phyloP scores from a whole-genome alignment of 2,797 vertebrate genomes.

The Microcaecilia unicolor region DNA sequence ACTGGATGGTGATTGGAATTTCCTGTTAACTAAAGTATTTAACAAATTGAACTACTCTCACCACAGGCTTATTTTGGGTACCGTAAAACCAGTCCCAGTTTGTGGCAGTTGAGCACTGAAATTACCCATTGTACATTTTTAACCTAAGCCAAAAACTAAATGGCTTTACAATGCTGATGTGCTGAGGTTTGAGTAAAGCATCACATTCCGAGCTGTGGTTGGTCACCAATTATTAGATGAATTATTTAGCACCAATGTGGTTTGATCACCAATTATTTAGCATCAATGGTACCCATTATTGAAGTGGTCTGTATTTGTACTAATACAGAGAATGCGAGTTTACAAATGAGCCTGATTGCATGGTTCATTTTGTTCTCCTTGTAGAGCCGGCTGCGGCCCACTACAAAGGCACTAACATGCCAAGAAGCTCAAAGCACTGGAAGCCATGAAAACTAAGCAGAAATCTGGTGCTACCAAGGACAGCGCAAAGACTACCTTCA shows the following conservation, averaged over 20 bases:
- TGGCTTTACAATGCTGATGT: background rate
- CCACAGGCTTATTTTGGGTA: no score
- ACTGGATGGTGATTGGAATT: no score
- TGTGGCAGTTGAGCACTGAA: no score
- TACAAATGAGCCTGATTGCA: conserved; percentile 71
- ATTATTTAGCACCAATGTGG: conserved; percentile 32
- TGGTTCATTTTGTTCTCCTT: conserved; percentile 75
- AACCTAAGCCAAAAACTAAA: conserved; percentile 8
- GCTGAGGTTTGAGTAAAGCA: conserved; percentile 17
- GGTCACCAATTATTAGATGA: conserved; percentile 15
- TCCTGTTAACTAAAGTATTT: no score
- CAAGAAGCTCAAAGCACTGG: conserved; percentile 97
- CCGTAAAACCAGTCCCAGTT: no score
- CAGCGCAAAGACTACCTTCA: conserved; percentile 74
- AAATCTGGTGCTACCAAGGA: conserved; percentile 75
- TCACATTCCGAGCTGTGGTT: conserved; percentile 35
- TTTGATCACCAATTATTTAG: conserved; percentile 23
- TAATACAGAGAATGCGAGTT: conserved; percentile 64
- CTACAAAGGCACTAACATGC: conserved; percentile 98
- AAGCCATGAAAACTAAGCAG: conserved; percentile 88
- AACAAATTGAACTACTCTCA: no score
- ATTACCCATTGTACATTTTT: no score
- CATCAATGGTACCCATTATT: conserved; percentile 56
- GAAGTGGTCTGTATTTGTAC: conserved; percentile 64
- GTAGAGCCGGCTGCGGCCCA: conserved; percentile 96